Evolutionary conservation across 1,140 invertebrate species (phyloP).

Genomic region (Heliconius eleuchia): DNA sequence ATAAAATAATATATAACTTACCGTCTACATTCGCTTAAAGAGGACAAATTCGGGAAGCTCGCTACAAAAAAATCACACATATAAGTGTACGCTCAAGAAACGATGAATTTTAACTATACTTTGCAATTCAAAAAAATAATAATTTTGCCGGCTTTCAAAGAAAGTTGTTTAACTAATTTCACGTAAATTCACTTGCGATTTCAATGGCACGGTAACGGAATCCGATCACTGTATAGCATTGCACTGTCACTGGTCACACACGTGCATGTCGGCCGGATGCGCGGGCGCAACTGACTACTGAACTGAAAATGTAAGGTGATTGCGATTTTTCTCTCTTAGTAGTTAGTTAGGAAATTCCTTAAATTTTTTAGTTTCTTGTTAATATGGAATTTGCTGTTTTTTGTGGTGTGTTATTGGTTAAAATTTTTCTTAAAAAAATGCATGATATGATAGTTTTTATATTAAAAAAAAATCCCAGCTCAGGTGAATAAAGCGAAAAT

Average conservation of each 20-base stretch:
- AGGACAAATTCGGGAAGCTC: not conserved
- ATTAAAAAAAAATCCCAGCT: too few relatives aligned
- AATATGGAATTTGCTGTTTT: not conserved
- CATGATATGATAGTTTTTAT: too few relatives aligned
- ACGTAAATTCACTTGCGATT: slow-evolving; percentile 61
- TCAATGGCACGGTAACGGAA: slow-evolving; percentile 62
- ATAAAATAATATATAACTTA: not conserved
- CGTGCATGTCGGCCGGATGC: slow-evolving; percentile 43
- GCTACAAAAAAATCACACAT: slow-evolving; percentile 2
- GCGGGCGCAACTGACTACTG: slow-evolving; percentile 58
- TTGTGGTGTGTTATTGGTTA: not conserved
- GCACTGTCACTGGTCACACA: slow-evolving; percentile 65
- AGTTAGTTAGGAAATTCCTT: not conserved
- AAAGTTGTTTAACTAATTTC: slow-evolving; percentile 8
- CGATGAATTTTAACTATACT: not conserved
- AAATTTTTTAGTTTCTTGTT: not conserved
- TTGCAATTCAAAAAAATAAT: not conserved
- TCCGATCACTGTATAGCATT: slow-evolving; percentile 74
- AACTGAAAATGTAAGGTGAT: slow-evolving; percentile 46
- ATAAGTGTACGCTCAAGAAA: not conserved
- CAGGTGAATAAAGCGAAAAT: too few relatives aligned
- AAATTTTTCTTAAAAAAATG: not conserved
- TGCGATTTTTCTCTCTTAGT: slow-evolving; percentile 41
- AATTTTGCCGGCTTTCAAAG: not conserved
- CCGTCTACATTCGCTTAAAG: slow-evolving; percentile 2